Evolutionary conservation across 2,888 invertebrate genomes (phyloP).

Genomic region (Galerucella calmariensis): DNA sequence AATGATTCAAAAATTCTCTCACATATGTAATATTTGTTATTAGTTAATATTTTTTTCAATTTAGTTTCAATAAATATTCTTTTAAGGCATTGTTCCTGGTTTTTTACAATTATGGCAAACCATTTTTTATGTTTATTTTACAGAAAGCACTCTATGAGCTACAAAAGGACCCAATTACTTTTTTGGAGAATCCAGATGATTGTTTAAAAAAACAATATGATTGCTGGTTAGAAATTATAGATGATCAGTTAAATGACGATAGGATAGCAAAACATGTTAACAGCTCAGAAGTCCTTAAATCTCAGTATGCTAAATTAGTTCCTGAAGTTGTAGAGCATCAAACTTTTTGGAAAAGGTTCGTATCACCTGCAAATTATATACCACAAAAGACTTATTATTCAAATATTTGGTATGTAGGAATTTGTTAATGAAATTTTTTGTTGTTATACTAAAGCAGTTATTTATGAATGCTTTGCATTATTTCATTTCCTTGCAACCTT

Average conservation of each 20-base stretch:
- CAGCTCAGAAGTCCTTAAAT: slow-evolving; percentile 66
- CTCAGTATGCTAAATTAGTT: slow-evolving; percentile 71
- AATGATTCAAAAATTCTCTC: too few species aligned
- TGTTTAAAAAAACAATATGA: slow-evolving; percentile 68
- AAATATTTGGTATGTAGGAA: too few species aligned
- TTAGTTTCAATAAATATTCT: too few species aligned
- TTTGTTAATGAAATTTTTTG: slow-evolving; percentile 5
- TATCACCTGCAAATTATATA: neutral
- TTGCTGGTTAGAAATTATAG: slow-evolving; percentile 70
- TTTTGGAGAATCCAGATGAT: slow-evolving; percentile 74
- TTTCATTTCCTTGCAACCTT: too few species aligned
- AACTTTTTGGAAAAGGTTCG: slow-evolving; percentile 82
- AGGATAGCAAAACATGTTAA: slow-evolving; percentile 72
- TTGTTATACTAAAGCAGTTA: too few species aligned
- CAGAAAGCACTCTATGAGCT: slow-evolving; percentile 76
- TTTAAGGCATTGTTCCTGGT: too few species aligned
- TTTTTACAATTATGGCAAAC: neutral
- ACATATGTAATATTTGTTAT: too few species aligned
- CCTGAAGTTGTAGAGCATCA: slow-evolving; percentile 77
- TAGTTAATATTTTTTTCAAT: too few species aligned
- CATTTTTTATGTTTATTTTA: slow-evolving; percentile 6
- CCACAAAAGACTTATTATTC: too few species aligned
- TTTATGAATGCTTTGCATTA: too few species aligned
- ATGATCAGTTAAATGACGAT: slow-evolving; percentile 69
- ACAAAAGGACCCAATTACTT: slow-evolving; percentile 79